These are phyloP conservation scores for Stenoptilia bipunctidactyla DNA, from an alignment of 2,888 invertebrate species.

Conservation along the genomic window DNA sequence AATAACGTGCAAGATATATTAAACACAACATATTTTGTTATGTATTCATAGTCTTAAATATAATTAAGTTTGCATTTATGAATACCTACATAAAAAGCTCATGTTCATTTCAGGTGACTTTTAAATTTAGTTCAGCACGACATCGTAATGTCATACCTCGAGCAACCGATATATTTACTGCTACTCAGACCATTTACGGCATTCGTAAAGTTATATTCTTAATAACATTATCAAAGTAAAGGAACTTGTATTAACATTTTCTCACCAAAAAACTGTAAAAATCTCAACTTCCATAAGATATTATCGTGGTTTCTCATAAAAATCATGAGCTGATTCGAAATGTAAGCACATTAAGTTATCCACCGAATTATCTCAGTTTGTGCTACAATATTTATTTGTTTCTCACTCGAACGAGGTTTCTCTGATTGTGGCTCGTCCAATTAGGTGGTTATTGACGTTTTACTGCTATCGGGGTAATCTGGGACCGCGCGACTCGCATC, in stretches of 20 bases:
- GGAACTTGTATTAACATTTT: not conserved
- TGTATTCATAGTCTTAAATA: too few species aligned
- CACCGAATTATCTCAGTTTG: constrained; percentile 58
- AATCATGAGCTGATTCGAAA: constrained; percentile 68
- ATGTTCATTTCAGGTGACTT: too few species aligned
- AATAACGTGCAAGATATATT: too few species aligned
- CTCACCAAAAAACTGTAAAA: constrained; percentile 3
- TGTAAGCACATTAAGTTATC: constrained; percentile 71
- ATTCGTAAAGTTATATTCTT: too few species aligned
- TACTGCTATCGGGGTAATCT: constrained; percentile 65
- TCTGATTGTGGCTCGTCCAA: constrained; percentile 59
- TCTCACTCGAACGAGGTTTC: constrained; percentile 45
- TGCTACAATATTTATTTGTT: constrained; percentile 70
- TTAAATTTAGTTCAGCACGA: too few species aligned
- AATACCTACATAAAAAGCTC: too few species aligned
- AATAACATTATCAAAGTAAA: too few species aligned
- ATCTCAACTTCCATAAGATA: constrained; percentile 21
- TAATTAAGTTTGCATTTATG: too few species aligned
- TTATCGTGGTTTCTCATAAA: constrained; percentile 62
- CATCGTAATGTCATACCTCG: too few species aligned
- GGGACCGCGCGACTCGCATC: constrained; percentile 28
- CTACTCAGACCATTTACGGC: too few species aligned
- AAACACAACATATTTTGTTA: too few species aligned
- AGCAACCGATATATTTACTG: too few species aligned
- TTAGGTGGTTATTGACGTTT: constrained; percentile 71